These are phyloP conservation scores for Ostrea denselamellosa DNA, from an alignment of 1,140 invertebrate species.

Conservation along the genomic window DNA sequence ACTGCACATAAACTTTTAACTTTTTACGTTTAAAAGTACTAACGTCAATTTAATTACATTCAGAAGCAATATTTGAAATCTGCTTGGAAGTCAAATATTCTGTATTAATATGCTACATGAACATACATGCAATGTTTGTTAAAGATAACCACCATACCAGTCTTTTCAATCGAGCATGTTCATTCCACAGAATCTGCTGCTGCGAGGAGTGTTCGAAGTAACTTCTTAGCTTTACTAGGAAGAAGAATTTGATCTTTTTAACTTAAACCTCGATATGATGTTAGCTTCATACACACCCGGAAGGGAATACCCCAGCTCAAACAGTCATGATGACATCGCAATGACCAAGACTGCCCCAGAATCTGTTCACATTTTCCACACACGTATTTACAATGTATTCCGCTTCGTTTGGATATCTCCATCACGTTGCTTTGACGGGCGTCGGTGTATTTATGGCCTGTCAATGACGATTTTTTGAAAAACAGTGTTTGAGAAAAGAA, in stretches of 20 bases:
- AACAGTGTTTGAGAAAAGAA: background rate
- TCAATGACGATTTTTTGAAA: background rate
- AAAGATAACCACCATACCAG: no score
- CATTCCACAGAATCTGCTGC: no score
- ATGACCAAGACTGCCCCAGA: background rate
- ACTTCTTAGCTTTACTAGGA: no score
- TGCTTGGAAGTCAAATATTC: no score
- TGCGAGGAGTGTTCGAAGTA: no score
- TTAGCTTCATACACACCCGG: background rate
- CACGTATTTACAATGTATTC: background rate
- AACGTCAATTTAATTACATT: no score
- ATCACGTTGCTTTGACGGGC: background rate
- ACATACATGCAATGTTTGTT: no score
- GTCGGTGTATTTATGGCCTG: background rate
- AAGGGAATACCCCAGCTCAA: background rate
- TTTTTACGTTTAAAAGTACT: no score
- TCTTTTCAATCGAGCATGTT: no score
- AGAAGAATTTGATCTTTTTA: background rate
- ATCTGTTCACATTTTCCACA: constrained; percentile 32
- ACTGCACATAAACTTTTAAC: no score
- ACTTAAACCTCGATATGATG: background rate
- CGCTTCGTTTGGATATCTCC: background rate
- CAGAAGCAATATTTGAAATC: no score
- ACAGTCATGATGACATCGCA: background rate
- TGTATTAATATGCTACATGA: no score